Base-by-base conservation (phyloP, 2,888 invertebrate genomes). In the Amphiduros pacificus region DNA sequence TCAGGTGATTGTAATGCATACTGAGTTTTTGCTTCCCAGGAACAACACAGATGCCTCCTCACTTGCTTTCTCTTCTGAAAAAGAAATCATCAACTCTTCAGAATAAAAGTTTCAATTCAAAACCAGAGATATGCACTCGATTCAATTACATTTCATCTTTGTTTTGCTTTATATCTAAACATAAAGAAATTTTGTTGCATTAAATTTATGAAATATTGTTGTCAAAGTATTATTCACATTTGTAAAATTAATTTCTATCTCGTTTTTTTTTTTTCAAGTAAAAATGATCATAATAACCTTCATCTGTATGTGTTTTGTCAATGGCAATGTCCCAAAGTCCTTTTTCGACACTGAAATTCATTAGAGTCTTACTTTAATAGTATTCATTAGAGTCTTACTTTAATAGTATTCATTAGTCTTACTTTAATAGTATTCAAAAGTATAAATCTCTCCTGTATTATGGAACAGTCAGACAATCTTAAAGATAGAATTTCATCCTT, bases 1-100 rank as follows among this genome's bases (percentile, higher is more conserved):
- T n/a, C n/a, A n/a, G n/a, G n/a, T n/a, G n/a, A n/a, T 50, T 20
- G 28, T 9, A 0, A 26, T 40, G 75, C 77, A 71, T 70, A 81
- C 81, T 55, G 77, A 69, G 65, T 74, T 77, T 70, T 76, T 79
- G 61, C 76, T 74, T 24, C 81, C 81, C 55, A 78, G 64, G 27
- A 81, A 58, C 53, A 79, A 72, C 6, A 80, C 70, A 36, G 77
- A 69, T 32, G 75, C 71, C 55, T 79, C 78, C 60, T 77, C 77
- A 56, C 66, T 66, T 17, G 55, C 61, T 29, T 71, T 66, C 48
- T 63, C 66, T 50, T 75, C 74, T 63, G 58, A 31, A 53, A 53
- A 9, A 26, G n/a, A 9, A 5, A 27, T 20, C 27, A 52, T 36
- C 11, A 36, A n/a, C n/a, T n/a, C n/a, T n/a, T n/a, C n/a, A n/a